Base-by-base conservation (phyloP, 2,888 invertebrate species). In the Laothoe populi region DNA sequence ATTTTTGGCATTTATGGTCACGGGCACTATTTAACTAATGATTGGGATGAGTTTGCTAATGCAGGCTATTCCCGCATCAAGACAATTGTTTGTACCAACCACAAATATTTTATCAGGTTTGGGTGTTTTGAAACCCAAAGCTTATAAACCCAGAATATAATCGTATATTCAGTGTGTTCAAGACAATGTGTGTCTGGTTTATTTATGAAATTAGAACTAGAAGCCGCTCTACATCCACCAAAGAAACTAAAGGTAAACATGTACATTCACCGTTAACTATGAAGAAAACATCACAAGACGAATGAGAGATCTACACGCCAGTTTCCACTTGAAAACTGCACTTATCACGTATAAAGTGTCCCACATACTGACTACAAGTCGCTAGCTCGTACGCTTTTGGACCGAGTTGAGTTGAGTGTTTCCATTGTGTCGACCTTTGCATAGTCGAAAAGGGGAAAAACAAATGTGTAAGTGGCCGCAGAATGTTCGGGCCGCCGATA, bases 291-390 rank as follows among this genome's bases (percentile, higher is more conserved):
- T 35, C 35, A 35, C 53, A 19, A 74, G 70, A 44, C 19, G 5
- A 73, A 70, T 38, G 11, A 11, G 11, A 13, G 68, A n/a, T 68
- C 63, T 62, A 66, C 71, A 63, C 63, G 66, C 65, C 64, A 59
- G 42, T 45, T 26, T 24, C 26, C 44, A 59, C 59, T 31, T 31
- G 16, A 48, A 19, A 64, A 70, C 68, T 69, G 79, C 53, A 31
- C 53, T 35, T 75, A 77, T 73, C 74, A 72, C 70, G 73, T 75
- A 72, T 73, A 76, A 77, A 81, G 81, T 82, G 75, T 72, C 74
- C 75, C 73, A 77, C 74, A 81, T 82, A 73, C 69, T 73, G 72
- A 69, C 72, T 67, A 70, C 75, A 68, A 71, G 65, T 70, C 72
- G 7, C 72, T 71, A 72, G 59, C 63, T 66, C 60, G 66, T 66